Evolutionary conservation across 2,113 vertebrate genomes (phyloP).

Genomic region (Tricholaema leucomelas): DNA sequence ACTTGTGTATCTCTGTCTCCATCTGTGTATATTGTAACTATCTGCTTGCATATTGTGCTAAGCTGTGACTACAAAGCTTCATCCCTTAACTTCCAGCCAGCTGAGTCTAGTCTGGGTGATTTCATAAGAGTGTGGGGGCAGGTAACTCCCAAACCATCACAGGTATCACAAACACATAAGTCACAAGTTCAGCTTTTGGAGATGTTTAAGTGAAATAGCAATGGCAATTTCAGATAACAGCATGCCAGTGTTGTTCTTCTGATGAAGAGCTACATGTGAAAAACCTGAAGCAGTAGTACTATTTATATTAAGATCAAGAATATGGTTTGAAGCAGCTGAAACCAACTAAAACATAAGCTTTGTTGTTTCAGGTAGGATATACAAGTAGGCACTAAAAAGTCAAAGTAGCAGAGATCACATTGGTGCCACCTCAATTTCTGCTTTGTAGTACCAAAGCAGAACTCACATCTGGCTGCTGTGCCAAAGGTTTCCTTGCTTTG

Average conservation of each 20-base stretch:
- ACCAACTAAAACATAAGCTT: neutral
- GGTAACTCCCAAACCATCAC: no score
- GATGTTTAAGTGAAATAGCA: neutral
- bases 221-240: neutral
- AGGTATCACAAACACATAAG: no score
- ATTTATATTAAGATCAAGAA: neutral
- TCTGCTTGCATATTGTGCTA: no score
- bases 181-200: neutral
- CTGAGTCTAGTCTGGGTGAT: no score
- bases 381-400: neutral
- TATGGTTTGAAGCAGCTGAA: neutral
- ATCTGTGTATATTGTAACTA: no score
- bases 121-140: no score
- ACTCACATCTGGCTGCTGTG: neutral
- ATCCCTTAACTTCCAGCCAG: no score
- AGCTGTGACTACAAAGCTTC: no score
- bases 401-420: neutral
- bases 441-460: neutral
- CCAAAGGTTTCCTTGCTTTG: neutral
- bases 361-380: neutral
- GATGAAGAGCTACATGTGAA: neutral
- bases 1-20: no score
- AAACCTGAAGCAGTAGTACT: neutral
- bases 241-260: neutral
- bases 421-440: accelerated